phyloP scores from a whole-genome alignment of 2,797 vertebrate species.

The Diceros bicornis region DNA sequence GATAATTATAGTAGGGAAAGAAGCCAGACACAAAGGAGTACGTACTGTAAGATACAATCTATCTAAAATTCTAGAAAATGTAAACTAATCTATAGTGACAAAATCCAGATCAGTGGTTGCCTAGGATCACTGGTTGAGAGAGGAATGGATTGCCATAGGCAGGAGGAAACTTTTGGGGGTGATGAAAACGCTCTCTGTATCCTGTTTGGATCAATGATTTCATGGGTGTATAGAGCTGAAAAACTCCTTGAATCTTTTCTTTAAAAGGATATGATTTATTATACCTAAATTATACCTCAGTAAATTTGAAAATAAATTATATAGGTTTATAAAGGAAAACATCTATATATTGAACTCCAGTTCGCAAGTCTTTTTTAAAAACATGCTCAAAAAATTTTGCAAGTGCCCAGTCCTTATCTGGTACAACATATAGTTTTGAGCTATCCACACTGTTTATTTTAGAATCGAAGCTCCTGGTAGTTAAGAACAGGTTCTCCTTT shows the following conservation, averaged over 20 bases:
- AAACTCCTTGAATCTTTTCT: not conserved
- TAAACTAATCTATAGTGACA: slow-evolving; percentile 51
- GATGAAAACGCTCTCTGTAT: not conserved
- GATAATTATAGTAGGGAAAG: not conserved
- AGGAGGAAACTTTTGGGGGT: not conserved
- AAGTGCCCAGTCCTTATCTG: not conserved
- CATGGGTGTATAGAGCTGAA: not conserved
- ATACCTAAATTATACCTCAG: not conserved
- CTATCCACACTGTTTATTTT: not conserved
- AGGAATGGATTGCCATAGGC: not conserved
- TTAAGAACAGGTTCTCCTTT: slow-evolving; percentile 31
- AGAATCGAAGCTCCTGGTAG: not conserved
- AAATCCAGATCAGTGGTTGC: not conserved
- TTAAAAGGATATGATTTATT: slow-evolving; percentile 21
- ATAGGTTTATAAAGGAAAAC: slow-evolving; percentile 1
- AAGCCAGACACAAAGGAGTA: not conserved
- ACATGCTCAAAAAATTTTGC: not conserved
- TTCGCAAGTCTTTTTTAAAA: not conserved
- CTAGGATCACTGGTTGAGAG: not conserved
- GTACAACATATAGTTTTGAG: not conserved
- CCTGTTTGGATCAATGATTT: not conserved
- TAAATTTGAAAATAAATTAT: slow-evolving; percentile 44
- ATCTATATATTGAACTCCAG: slow-evolving; percentile 1
- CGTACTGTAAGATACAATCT: not conserved
- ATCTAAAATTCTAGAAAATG: slow-evolving; percentile 54